A percentile compares a stretch with the other conserved stretches of the same genome.
Evolutionary conservation across 2,797 vertebrate species (phyloP).

Genomic region (Leuciscus waleckii): DNA sequence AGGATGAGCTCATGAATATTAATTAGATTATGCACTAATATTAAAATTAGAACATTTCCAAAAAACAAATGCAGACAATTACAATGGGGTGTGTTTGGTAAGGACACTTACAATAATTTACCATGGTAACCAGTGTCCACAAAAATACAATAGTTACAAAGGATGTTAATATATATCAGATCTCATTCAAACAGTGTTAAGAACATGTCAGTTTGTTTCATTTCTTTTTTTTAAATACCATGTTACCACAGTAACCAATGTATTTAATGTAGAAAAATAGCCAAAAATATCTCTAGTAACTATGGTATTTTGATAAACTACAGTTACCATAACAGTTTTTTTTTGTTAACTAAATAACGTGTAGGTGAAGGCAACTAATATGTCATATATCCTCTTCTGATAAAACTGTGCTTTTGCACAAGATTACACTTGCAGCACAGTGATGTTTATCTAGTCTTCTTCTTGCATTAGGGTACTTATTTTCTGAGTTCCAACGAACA

Average conservation of each 20-base stretch:
- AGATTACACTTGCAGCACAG: background rate
- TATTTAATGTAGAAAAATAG: background rate
- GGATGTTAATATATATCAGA: background rate
- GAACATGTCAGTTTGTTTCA: background rate
- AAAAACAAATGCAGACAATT: background rate
- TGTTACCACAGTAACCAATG: background rate
- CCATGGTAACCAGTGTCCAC: background rate
- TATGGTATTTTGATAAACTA: background rate
- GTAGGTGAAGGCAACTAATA: background rate
- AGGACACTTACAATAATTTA: background rate
- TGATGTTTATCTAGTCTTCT: background rate
- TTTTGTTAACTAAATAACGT: too few species aligned
- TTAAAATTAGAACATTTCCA: background rate
- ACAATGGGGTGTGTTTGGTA: background rate
- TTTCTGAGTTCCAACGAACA: background rate
- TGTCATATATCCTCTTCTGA: background rate
- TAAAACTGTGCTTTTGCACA: background rate
- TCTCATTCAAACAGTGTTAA: background rate
- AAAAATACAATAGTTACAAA: background rate
- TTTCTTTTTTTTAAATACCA: background rate
- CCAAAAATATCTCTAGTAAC: slow-evolving; percentile 1
- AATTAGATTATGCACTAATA: background rate
- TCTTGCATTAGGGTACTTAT: background rate
- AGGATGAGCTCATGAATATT: background rate
- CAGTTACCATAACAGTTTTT: too few species aligned